These are phyloP conservation scores for Acanthococcus lagerstroemiae DNA, from an alignment of 2,888 invertebrate genomes.

Conservation along the genomic window DNA sequence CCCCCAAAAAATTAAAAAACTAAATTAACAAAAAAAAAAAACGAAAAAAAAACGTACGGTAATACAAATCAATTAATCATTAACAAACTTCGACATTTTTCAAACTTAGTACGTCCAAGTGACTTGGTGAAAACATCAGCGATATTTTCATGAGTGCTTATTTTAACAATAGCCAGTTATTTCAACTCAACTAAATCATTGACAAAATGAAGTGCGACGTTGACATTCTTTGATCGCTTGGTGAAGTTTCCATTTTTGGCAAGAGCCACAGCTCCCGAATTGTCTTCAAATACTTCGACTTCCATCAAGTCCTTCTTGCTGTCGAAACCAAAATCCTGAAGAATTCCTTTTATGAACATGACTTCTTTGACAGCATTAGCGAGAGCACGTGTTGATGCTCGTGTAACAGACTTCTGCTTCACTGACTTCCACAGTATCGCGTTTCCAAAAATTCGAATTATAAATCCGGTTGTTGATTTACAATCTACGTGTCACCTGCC, in stretches of 20 bases:
- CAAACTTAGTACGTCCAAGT: background rate
- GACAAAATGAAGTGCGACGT: background rate
- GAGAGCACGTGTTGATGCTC: background rate
- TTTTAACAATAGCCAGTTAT: background rate
- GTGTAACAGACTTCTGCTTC: background rate
- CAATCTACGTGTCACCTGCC: slow-evolving; percentile 1
- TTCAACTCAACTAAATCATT: background rate
- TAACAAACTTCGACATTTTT: background rate
- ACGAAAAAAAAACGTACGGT: no score
- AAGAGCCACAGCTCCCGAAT: background rate
- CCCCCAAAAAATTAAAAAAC: no score
- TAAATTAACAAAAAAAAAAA: no score
- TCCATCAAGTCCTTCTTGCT: background rate
- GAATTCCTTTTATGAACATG: background rate
- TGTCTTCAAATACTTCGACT: slow-evolving; percentile 3
- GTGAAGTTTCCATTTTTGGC: slow-evolving; percentile 5
- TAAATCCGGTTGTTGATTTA: slow-evolving; percentile 4
- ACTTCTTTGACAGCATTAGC: background rate
- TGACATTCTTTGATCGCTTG: slow-evolving; percentile 1
- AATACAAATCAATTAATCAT: no score
- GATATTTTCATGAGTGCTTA: background rate
- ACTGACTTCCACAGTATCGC: background rate
- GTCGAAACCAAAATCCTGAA: background rate
- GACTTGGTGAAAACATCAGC: slow-evolving; percentile 3
- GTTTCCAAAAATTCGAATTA: slow-evolving; percentile 1